A percentile compares a stretch with the other conserved stretches of the same genome.
Conservation (phyloP, 2,888 invertebrate genomes). For the Blastobasis lacticolella region DNA sequence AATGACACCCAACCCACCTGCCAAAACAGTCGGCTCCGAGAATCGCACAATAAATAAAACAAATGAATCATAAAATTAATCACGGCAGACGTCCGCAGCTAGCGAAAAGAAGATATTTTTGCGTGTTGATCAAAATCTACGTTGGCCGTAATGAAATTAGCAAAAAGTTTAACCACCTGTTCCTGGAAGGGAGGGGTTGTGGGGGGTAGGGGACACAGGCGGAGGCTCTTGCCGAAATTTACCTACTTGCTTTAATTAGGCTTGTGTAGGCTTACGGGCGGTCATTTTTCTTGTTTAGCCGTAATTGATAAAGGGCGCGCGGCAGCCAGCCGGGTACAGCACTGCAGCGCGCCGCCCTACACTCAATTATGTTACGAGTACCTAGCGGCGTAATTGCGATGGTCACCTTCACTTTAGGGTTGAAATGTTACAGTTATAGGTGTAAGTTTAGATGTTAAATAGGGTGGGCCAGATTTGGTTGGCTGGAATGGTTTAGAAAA, state of each 20-base stretch:
- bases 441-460: no score
- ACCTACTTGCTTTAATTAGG: slow-evolving; percentile 70
- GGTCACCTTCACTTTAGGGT: no score
- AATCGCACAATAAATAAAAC: slow-evolving; percentile 1
- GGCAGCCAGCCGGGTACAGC: slow-evolving; percentile 33
- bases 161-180: slow-evolving; percentile 61
- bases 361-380: not conserved
- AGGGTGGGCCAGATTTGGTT: no score
- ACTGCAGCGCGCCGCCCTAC: slow-evolving; percentile 18
- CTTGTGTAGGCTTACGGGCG: slow-evolving; percentile 58
- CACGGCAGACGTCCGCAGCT: slow-evolving; percentile 23
- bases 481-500: no score
- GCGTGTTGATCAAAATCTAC: slow-evolving; percentile 55
- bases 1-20: no score
- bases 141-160: slow-evolving; percentile 53
- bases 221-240: slow-evolving; percentile 48
- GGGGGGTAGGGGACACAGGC: slow-evolving; percentile 31
- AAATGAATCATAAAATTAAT: slow-evolving; percentile 27
- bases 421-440: no score
- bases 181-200: slow-evolving; percentile 28
- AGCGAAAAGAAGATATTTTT: slow-evolving; percentile 33
- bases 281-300: slow-evolving; percentile 70
- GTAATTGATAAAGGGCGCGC: slow-evolving; percentile 67
- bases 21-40: not conserved
- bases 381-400: no score